Percentiles rank a stretch among this genome's conserved stretches.
Evolutionary conservation across 2,888 invertebrate genomes (phyloP).

Genomic region (Mimachlamys varia): DNA sequence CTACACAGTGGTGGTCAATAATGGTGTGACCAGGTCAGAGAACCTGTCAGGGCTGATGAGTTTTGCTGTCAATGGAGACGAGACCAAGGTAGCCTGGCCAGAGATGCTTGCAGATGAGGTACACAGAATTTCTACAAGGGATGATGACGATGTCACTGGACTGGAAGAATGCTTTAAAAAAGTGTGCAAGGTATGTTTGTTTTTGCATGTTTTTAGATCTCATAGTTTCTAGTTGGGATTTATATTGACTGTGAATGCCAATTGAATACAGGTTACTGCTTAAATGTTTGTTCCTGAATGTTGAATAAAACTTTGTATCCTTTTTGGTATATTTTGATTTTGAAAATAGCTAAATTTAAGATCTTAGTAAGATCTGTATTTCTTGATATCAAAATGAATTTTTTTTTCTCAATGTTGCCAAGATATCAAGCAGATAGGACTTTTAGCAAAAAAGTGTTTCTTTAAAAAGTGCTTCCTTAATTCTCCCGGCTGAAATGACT

Average conservation of each 20-base stretch:
- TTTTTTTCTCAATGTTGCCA: neutral
- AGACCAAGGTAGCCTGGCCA: constrained; percentile 54
- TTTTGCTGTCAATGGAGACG: constrained; percentile 58
- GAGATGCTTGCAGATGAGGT: constrained; percentile 67
- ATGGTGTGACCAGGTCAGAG: constrained; percentile 74
- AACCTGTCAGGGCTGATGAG: constrained; percentile 67
- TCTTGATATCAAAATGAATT: no score
- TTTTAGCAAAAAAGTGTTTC: neutral
- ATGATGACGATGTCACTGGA: constrained; percentile 62
- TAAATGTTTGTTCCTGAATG: no score
- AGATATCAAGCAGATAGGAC: neutral
- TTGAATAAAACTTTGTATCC: no score
- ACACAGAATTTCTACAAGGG: constrained; percentile 58
- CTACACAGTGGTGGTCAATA: constrained; percentile 73
- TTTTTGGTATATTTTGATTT: no score
- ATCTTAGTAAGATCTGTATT: no score
- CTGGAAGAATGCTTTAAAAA: constrained; percentile 73
- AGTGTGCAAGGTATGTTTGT: constrained; percentile 69
- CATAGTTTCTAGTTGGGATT: neutral
- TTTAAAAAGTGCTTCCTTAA: neutral
- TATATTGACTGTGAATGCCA: neutral
- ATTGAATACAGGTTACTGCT: neutral
- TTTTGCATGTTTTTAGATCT: neutral
- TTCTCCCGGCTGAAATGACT: neutral
- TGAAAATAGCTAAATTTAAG: no score